Percentiles rank a stretch among this genome's conserved stretches.
Conservation (phyloP, 2,888 invertebrate species). For the Palloptera scutellata region DNA sequence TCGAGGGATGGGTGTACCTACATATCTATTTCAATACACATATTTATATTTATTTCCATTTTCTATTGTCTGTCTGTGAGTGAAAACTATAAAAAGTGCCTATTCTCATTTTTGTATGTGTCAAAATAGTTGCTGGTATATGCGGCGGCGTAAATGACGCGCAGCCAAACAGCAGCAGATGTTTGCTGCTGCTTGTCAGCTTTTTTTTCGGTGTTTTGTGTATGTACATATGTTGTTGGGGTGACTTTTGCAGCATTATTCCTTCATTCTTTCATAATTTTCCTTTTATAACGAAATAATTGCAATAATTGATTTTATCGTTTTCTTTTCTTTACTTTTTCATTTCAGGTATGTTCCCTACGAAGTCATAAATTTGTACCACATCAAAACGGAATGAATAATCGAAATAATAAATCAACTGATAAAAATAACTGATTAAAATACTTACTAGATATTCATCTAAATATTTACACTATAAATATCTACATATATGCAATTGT, state of each 20-base stretch:
- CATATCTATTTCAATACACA: too few relatives aligned
- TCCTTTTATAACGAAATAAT: not conserved
- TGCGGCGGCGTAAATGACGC: constrained; percentile 19
- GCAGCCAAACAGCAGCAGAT: constrained; percentile 22
- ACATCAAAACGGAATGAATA: too few relatives aligned
- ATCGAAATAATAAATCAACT: too few relatives aligned
- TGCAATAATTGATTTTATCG: not conserved
- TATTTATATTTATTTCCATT: too few relatives aligned
- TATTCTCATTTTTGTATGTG: not conserved
- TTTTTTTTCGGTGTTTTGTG: too few relatives aligned
- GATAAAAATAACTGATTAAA: too few relatives aligned
- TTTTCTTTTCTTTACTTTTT: not conserved
- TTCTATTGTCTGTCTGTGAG: not conserved
- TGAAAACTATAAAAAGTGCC: constrained; percentile 2
- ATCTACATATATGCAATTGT: too few relatives aligned
- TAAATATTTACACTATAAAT: too few relatives aligned
- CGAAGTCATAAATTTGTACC: too few relatives aligned
- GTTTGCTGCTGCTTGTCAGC: not conserved
- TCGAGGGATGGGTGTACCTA: too few relatives aligned
- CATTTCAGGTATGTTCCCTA: not conserved
- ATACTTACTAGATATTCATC: too few relatives aligned
- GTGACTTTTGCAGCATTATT: not conserved
- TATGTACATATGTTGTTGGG: not conserved
- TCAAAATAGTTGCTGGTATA: constrained; percentile 1
- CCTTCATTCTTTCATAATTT: not conserved